Conservation (phyloP, 2,113 vertebrate genomes). For the Heterocephalus glaber region DNA sequence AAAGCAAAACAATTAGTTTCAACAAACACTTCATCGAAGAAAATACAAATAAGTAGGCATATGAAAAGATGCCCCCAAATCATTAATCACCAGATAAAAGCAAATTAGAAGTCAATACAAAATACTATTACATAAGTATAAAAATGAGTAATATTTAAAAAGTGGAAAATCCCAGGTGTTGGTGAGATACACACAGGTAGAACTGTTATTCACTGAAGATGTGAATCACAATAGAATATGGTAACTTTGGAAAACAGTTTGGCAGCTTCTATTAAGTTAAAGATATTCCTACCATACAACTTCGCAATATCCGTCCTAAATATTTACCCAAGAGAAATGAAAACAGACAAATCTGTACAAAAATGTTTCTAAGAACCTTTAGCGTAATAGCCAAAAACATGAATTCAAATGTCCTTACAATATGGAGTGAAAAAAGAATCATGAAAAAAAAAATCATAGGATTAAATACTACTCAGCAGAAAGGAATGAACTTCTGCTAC, state of each 20-base stretch:
- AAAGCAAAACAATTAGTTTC: neutral
- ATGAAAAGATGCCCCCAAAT: neutral
- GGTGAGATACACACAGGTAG: neutral
- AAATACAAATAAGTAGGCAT: neutral
- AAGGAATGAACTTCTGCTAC: neutral
- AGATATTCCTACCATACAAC: neutral
- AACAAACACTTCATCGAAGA: neutral
- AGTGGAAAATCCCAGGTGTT: neutral
- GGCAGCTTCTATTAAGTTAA: neutral
- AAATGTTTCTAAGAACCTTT: constrained; percentile 14
- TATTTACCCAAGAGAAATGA: neutral
- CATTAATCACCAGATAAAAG: neutral
- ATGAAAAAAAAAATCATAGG: neutral
- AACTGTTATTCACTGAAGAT: neutral
- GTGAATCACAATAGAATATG: neutral
- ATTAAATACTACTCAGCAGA: neutral
- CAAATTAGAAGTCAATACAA: neutral
- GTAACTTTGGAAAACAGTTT: neutral
- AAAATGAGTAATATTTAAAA: neutral
- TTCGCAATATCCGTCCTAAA: neutral
- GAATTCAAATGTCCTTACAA: neutral
- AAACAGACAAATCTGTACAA: neutral
- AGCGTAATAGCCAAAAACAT: neutral
- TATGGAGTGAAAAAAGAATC: neutral
- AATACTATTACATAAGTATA: neutral